These are phyloP conservation scores for Microvelia longipes DNA, from an alignment of 1,140 invertebrate species.

Conservation along the genomic window DNA sequence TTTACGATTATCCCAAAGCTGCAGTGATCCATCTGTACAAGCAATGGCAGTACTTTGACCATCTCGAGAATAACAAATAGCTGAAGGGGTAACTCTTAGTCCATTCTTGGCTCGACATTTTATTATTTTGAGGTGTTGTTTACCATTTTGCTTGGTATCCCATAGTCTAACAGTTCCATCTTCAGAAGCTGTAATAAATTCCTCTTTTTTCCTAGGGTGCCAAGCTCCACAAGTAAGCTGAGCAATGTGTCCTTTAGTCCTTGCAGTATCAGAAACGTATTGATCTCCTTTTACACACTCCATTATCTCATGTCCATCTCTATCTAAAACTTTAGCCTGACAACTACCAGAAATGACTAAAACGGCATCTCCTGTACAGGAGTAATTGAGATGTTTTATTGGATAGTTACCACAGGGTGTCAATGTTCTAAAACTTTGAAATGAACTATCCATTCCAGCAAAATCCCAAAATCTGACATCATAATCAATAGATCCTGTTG, in stretches of 20 bases:
- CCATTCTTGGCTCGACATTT: slow-evolving; percentile 80
- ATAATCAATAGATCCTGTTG: slow-evolving; percentile 88
- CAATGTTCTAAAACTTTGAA: slow-evolving; percentile 79
- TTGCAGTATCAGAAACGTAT: slow-evolving; percentile 85
- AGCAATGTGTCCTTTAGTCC: slow-evolving; percentile 91
- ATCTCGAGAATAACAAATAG: slow-evolving; percentile 71
- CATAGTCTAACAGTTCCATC: slow-evolving; percentile 87
- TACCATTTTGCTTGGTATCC: slow-evolving; percentile 58
- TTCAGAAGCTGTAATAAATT: slow-evolving; percentile 86
- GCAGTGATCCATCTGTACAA: slow-evolving; percentile 90
- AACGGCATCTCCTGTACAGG: slow-evolving; percentile 83
- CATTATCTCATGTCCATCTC: slow-evolving; percentile 88
- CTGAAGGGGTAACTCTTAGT: slow-evolving; percentile 70
- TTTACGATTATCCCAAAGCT: slow-evolving; percentile 91
- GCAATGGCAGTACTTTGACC: slow-evolving; percentile 78
- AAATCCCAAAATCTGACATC: slow-evolving; percentile 97
- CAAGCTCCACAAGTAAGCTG: slow-evolving; percentile 80
- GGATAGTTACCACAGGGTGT: slow-evolving; percentile 91
- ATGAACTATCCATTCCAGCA: slow-evolving; percentile 84
- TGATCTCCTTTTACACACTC: slow-evolving; percentile 95
- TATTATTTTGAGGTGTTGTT: slow-evolving; percentile 68
- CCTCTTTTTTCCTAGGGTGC: slow-evolving; percentile 80
- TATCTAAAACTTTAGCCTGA: slow-evolving; percentile 84
- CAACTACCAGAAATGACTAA: slow-evolving; percentile 82
- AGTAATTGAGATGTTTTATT: slow-evolving; percentile 80